Evolutionary conservation across 2,797 vertebrate genomes (phyloP).

Genomic region (Lagodon rhomboides): DNA sequence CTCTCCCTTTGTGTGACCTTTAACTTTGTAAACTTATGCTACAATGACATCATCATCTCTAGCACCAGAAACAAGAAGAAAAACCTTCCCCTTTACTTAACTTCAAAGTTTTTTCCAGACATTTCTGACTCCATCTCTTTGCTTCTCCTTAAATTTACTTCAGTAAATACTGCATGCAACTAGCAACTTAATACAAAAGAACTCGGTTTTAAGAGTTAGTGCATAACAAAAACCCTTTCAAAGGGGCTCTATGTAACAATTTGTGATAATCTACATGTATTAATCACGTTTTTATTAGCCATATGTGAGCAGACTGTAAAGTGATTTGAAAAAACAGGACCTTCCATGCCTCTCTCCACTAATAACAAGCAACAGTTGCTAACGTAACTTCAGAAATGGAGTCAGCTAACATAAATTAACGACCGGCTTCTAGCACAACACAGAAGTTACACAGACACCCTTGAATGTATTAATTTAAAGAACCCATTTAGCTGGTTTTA

Average conservation of each 20-base stretch:
- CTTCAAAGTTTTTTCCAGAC: background rate
- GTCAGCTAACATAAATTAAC: no score
- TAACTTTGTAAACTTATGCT: background rate
- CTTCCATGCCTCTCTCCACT: no score
- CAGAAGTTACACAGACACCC: no score
- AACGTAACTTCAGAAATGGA: no score
- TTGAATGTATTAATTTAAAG: background rate
- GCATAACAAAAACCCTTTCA: background rate
- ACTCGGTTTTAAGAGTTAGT: background rate
- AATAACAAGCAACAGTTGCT: no score
- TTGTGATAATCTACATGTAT: no score
- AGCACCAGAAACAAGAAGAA: background rate
- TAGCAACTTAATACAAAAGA: background rate
- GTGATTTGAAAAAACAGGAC: no score
- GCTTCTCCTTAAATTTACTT: background rate
- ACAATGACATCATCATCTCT: background rate
- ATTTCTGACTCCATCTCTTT: background rate
- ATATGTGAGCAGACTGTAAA: no score
- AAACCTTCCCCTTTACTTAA: background rate
- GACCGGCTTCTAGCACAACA: no score
- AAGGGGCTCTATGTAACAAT: no score
- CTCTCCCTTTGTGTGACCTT: background rate
- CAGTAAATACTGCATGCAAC: background rate
- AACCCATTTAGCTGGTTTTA: background rate
- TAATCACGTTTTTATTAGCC: no score